Percentiles rank a stretch among this genome's conserved stretches.
phyloP scores from a whole-genome alignment of 2,797 vertebrate species.

The Cottoperca gobio region DNA sequence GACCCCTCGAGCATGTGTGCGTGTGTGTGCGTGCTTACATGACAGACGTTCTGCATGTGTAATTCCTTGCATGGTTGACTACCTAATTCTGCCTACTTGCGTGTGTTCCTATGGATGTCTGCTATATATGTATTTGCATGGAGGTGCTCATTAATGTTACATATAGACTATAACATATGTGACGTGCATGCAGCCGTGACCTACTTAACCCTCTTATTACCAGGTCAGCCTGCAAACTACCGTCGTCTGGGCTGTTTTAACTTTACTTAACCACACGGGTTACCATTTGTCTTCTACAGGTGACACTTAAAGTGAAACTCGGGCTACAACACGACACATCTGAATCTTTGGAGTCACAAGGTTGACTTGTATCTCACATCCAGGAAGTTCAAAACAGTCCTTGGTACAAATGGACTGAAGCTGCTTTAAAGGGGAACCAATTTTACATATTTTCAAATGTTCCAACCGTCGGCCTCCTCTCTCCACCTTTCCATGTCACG shows the following conservation, averaged over 20 bases:
- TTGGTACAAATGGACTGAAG: background rate
- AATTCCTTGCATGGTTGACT: slow-evolving; percentile 48
- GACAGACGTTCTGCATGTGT: slow-evolving; percentile 36
- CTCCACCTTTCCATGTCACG: too few species aligned
- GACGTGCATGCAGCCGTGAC: slow-evolving; percentile 61
- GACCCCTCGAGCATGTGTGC: slow-evolving; percentile 28
- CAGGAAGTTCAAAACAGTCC: background rate
- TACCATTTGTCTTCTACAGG: background rate
- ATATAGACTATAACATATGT: slow-evolving; percentile 60
- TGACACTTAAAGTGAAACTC: background rate
- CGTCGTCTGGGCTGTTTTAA: background rate
- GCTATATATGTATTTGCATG: slow-evolving; percentile 17
- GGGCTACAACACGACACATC: background rate
- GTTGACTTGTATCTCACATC: background rate
- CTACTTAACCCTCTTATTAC: slow-evolving; percentile 55
- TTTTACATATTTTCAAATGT: too few species aligned
- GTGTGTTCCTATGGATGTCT: slow-evolving; percentile 32
- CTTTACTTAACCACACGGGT: background rate
- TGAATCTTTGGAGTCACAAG: background rate
- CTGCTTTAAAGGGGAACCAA: background rate
- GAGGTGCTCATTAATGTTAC: slow-evolving; percentile 63
- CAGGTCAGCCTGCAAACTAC: slow-evolving; percentile 3
- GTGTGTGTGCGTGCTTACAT: slow-evolving; percentile 4
- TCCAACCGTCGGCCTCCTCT: too few species aligned
- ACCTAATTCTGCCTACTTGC: slow-evolving; percentile 34